A percentile compares a stretch with the other conserved stretches of the same genome.
These are phyloP conservation scores for Aricia artaxerxes DNA, from an alignment of 2,888 invertebrate species.

Conservation along the genomic window DNA sequence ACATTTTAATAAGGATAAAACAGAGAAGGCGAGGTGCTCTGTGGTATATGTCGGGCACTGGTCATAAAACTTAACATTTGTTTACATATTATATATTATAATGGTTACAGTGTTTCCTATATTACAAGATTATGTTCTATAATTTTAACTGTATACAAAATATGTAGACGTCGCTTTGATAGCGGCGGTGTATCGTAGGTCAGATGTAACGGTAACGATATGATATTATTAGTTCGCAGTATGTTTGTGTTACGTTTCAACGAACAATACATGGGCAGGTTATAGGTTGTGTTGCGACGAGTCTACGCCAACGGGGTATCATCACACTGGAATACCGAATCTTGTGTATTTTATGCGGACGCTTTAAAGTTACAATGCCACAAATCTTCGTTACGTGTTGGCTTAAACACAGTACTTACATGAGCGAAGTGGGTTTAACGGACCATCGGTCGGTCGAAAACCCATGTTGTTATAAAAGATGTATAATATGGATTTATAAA, in stretches of 20 bases:
- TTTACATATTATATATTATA: conserved; percentile 57
- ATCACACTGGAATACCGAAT: conserved; percentile 31
- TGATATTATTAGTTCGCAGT: conserved; percentile 60
- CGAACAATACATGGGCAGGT: conserved; percentile 50
- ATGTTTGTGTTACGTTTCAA: conserved; percentile 61
- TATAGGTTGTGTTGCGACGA: conserved; percentile 37
- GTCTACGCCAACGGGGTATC: conserved; percentile 25
- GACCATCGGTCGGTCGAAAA: conserved; percentile 15
- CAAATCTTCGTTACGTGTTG: conserved; percentile 45
- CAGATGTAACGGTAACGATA: conserved; percentile 52
- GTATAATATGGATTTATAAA: conserved; percentile 75
- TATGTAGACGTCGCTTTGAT: conserved; percentile 33
- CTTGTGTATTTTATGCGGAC: conserved; percentile 35
- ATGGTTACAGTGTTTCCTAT: conserved; percentile 59
- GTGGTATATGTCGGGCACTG: conserved; percentile 41
- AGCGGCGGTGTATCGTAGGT: conserved; percentile 42
- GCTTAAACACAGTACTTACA: conserved; percentile 65
- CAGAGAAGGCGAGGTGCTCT: conserved; percentile 39
- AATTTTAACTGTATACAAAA: conserved; percentile 39
- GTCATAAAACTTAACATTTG: conserved; percentile 56
- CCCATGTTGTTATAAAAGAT: conserved; percentile 56
- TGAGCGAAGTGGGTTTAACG: conserved; percentile 44
- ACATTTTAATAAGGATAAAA: conserved; percentile 37
- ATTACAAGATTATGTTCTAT: conserved; percentile 59
- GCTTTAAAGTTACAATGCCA: conserved; percentile 33